Percentiles rank a stretch among this genome's conserved stretches.
phyloP scores from a whole-genome alignment of 2,113 vertebrate species.

The Plecotus auritus region DNA sequence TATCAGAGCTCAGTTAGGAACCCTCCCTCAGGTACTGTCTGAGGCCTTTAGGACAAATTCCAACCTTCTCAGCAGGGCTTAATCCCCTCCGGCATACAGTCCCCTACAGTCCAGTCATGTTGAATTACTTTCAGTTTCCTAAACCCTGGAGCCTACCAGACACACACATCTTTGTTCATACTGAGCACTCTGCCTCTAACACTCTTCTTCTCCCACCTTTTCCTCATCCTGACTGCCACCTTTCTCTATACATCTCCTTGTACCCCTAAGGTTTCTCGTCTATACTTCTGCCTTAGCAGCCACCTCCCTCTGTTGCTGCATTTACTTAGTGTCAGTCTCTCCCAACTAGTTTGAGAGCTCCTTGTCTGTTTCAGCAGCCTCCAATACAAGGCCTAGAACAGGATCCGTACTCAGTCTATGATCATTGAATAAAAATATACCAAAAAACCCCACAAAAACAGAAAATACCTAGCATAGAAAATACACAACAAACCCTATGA shows the following conservation, averaged over 20 bases:
- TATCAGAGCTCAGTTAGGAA: background rate
- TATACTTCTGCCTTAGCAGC: background rate
- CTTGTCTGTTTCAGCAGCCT: background rate
- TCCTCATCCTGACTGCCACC: background rate
- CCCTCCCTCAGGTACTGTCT: background rate
- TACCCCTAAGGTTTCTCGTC: background rate
- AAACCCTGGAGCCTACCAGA: background rate
- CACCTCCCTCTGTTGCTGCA: background rate
- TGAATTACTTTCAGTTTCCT: background rate
- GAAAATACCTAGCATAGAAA: background rate
- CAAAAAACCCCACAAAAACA: background rate
- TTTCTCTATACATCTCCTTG: background rate
- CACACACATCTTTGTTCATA: background rate
- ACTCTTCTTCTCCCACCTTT: background rate
- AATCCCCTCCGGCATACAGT: background rate
- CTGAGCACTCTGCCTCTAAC: background rate
- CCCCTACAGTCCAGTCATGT: background rate
- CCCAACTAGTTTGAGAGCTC: background rate
- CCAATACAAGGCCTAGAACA: background rate
- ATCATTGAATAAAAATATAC: background rate
- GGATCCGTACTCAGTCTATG: background rate
- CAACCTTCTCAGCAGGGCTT: background rate
- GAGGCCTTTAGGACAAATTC: background rate
- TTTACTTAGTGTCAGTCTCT: background rate
- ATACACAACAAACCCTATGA: background rate